These are phyloP conservation scores for Ips nitidus DNA, from an alignment of 1,140 invertebrate species.

Conservation along the genomic window DNA sequence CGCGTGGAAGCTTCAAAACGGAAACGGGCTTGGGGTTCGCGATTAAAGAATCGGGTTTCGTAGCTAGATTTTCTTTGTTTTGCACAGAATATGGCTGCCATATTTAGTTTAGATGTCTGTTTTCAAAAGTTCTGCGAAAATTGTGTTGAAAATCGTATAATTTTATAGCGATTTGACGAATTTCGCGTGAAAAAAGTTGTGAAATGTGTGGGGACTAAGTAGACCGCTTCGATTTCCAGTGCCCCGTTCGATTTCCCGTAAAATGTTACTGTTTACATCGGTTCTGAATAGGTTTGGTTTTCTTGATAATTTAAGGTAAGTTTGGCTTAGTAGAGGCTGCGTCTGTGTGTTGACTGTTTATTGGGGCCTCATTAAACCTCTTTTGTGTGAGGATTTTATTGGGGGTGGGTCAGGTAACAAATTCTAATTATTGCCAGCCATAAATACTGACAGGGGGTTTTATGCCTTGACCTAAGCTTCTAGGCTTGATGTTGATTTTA, in stretches of 20 bases:
- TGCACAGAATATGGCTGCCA: slow-evolving; percentile 54
- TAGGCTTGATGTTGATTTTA: slow-evolving; percentile 20
- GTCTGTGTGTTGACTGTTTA: slow-evolving; percentile 5
- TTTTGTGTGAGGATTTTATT: neutral
- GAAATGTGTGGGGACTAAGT: slow-evolving; percentile 43
- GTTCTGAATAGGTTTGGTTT: slow-evolving; percentile 45
- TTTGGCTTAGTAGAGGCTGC: slow-evolving; percentile 29
- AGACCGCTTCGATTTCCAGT: slow-evolving; percentile 41
- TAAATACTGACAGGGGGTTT: neutral
- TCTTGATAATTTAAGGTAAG: slow-evolving; percentile 47
- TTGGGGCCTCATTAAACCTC: neutral
- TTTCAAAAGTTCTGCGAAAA: slow-evolving; percentile 51
- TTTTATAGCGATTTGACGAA: slow-evolving; percentile 42
- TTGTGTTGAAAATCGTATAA: slow-evolving; percentile 45
- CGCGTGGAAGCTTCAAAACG: slow-evolving; percentile 41
- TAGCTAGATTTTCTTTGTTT: slow-evolving; percentile 54
- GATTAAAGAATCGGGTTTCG: slow-evolving; percentile 49
- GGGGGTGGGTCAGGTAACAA: neutral
- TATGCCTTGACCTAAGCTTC: slow-evolving; percentile 23
- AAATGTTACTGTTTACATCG: slow-evolving; percentile 54
- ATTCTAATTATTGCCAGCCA: no score
- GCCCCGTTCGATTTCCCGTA: slow-evolving; percentile 40
- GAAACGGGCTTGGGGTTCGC: slow-evolving; percentile 49
- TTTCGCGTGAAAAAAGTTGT: slow-evolving; percentile 42
- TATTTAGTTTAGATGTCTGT: slow-evolving; percentile 55